Base-by-base conservation (phyloP, 2,888 invertebrate genomes). In the Cantharis nigra region DNA sequence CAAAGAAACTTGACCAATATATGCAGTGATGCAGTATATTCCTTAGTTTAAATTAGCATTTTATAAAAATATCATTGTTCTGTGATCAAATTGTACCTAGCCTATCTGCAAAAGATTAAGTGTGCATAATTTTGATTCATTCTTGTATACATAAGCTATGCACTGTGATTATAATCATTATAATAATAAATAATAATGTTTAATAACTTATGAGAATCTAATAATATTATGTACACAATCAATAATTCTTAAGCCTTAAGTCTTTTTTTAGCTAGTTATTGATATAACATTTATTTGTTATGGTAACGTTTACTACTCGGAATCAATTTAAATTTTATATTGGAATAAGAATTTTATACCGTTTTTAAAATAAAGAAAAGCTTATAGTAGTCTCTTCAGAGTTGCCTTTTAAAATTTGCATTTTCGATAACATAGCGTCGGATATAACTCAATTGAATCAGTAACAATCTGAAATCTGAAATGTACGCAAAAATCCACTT, bases 131-230 rank as follows among this genome's bases (percentile, higher is more conserved):
- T 33, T 49, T 49, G 49, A 49, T 49, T 49, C 49, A 49, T 49
- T 49, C 49, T 49, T 49, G 49, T 49, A 49, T n/a, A 49, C 33
- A n/a, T 76, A 76, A 76, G 70, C 76, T 72, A 70, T 74, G 77
- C 77, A 77, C 77, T 77, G 77, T 77, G 77, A 77, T 77, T 77
- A 73, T 74, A 28, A 77, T 64, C 64, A 26, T 65, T 28, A 67
- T 65, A 33, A 28, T 30, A 14, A 18, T 49, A 49, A 49, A 49
- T 49, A 49, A 49, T 49, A 49, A 49, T 49, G 49, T 49, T 49
- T 49, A 49, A 49, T 9, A 49, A 49, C 49, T 49, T 49, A 49
- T 49, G 49, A 49, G 49, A 49, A 49, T n/a, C 49, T 49, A n/a
- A 9, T 28, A 23, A 23, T 26, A 26, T 26, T 26, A 33, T 72